A percentile compares a stretch with the other conserved stretches of the same genome.
Evolutionary conservation across 2,113 vertebrate genomes (phyloP).

Genomic region (Formicarius rufipectus): DNA sequence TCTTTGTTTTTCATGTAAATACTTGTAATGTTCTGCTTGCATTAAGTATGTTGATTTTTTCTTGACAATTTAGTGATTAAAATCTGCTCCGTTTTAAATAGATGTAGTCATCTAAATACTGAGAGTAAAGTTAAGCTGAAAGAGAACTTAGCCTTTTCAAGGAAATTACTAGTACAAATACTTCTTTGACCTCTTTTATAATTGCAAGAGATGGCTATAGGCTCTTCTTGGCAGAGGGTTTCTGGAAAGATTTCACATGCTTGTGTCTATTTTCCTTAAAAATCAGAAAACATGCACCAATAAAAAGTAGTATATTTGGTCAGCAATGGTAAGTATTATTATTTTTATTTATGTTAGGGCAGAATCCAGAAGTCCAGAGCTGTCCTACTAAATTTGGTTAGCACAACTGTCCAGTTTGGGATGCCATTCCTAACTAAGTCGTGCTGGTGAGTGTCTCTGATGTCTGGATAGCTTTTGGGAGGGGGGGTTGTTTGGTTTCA

Average conservation of each 20-base stretch:
- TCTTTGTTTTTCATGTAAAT: constrained; percentile 42
- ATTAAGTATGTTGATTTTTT: background rate
- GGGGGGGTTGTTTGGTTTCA: fast-evolving
- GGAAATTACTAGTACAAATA: background rate
- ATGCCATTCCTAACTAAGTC: background rate
- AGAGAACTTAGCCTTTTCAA: background rate
- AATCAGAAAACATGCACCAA: background rate
- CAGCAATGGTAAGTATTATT: background rate
- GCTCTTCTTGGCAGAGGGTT: background rate
- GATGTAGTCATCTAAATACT: constrained; percentile 8
- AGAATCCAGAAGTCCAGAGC: background rate
- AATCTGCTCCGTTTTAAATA: constrained; percentile 33
- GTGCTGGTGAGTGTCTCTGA: background rate
- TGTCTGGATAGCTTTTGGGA: background rate
- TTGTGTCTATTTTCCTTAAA: background rate
- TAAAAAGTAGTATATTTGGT: background rate
- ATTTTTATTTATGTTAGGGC: background rate
- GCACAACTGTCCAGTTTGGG: background rate
- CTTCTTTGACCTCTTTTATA: background rate
- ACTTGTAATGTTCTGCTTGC: background rate
- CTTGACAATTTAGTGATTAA: background rate
- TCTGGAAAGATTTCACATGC: background rate
- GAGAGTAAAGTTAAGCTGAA: constrained; percentile 1
- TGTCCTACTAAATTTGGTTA: background rate
- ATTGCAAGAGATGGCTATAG: background rate